Evolutionary conservation across 1,140 invertebrate species (phyloP), one percentile per base, ranked within the genome.

Genomic region (Thrips palmi): DNA sequence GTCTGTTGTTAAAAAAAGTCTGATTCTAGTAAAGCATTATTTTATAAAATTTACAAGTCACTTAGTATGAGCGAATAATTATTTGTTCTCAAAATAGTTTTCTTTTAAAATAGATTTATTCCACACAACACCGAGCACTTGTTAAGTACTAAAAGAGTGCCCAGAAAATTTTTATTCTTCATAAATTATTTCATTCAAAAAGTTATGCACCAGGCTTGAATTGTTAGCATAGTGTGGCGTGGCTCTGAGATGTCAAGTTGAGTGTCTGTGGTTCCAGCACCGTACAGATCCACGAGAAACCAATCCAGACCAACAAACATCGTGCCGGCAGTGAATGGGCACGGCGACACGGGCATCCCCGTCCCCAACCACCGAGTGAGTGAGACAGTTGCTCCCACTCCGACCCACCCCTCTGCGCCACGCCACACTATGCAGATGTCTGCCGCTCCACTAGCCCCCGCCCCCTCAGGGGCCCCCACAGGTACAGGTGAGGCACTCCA

Each of bases 331-430:
- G 38, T 58, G 4, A 61, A 62, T 35, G 58, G 57, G 8, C 56
- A 59, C 39, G 49, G 51, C 18, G 58, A 56, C 8, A 35, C 46
- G 4, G 53, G 50, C 34, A 37, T 59, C 2, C 58, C 57, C 0
- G 50, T 52, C 27, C 53, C n/a, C n/a, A n/a, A n/a, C n/a, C n/a
- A 57, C 15, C 50, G 55, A 10, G 59, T 59, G 41, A 42, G 58
- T 5, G 56, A 61, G 42, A 59, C 55, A 31, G 57, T 61, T 39
- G 57, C 58, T 7, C 56, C 56, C 19, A 57, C 56, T 1, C 52
- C 55, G 25, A 53, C 58, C 14, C 40, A 32, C 50, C 15, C 43
- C 28, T 48, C 48, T 10, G 37, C 52, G 15, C 50, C 50, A 2
- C 22, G 32, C 32, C n/a, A 8, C 24, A 7, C n/a, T n/a, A n/a